phyloP scores from a whole-genome alignment of 2,888 invertebrate species.

The Thalpophila matura region DNA sequence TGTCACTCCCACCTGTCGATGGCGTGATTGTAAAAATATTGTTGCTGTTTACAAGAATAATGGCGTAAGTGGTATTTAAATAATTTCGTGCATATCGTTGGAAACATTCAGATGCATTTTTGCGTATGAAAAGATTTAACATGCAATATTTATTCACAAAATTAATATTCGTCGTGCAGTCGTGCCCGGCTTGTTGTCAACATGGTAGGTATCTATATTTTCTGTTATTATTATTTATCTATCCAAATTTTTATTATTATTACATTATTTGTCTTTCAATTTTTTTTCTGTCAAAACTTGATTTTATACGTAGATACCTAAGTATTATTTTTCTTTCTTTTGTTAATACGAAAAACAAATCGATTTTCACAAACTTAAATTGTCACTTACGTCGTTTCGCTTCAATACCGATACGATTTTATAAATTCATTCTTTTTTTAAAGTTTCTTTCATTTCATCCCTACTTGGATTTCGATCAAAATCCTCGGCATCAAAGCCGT shows the following conservation, averaged over 20 bases:
- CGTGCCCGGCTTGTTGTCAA: too few relatives aligned
- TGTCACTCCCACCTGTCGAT: slow-evolving; percentile 81
- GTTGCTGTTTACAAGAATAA: slow-evolving; percentile 55
- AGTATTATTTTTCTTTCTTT: too few relatives aligned
- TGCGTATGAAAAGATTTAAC: too few relatives aligned
- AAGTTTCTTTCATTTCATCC: slow-evolving; percentile 83
- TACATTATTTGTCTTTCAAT: too few relatives aligned
- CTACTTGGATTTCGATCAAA: slow-evolving; percentile 83
- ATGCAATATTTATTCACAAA: too few relatives aligned
- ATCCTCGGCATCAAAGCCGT: slow-evolving; percentile 80
- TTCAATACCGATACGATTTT: slow-evolving; percentile 4
- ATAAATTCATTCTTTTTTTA: slow-evolving; percentile 77
- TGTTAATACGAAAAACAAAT: too few relatives aligned
- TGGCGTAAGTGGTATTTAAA: slow-evolving; percentile 59
- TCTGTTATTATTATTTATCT: too few relatives aligned
- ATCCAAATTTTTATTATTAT: too few relatives aligned
- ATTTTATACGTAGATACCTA: too few relatives aligned
- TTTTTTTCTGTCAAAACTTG: background rate
- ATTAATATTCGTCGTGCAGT: too few relatives aligned
- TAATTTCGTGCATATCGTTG: slow-evolving; percentile 16
- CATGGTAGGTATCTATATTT: too few relatives aligned
- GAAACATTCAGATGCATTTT: background rate
- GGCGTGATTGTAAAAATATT: slow-evolving; percentile 82
- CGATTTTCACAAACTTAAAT: too few relatives aligned
- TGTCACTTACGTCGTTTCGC: slow-evolving; percentile 37